Evolutionary conservation across 2,797 vertebrate genomes (phyloP).

Genomic region (Sebastes wilsoni): DNA sequence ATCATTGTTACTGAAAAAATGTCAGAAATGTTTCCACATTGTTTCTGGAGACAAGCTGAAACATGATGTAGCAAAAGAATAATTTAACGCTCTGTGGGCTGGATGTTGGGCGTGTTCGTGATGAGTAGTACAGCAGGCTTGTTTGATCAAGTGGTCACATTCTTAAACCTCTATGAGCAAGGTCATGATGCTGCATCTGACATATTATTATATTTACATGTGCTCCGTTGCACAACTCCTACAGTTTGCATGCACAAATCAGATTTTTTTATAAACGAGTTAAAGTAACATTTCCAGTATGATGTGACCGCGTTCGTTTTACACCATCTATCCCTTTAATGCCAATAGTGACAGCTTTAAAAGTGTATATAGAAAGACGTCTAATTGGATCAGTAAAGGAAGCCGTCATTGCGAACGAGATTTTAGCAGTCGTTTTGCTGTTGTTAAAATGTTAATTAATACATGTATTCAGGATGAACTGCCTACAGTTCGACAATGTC

Average conservation of each 20-base stretch:
- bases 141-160: constrained; percentile 58
- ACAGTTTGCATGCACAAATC: constrained; percentile 31
- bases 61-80: constrained; percentile 42
- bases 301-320: neutral
- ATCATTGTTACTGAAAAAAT: constrained; percentile 36
- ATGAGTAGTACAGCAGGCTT: constrained; percentile 60
- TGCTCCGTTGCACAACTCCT: constrained; percentile 21
- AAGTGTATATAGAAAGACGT: neutral
- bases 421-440: neutral
- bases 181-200: constrained; percentile 45
- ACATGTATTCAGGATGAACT: neutral
- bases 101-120: constrained; percentile 49
- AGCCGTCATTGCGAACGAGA: neutral
- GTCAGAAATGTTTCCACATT: constrained; percentile 26
- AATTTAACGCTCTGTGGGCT: constrained; percentile 41
- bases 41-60: constrained; percentile 39
- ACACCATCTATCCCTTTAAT: neutral
- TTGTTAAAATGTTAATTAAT: neutral
- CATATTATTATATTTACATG: constrained; percentile 46
- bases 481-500: neutral
- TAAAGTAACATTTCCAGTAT: neutral
- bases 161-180: constrained; percentile 49
- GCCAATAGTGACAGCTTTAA: neutral
- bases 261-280: neutral
- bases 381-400: neutral